These are phyloP conservation scores for Coptodon bakossiorum DNA, from an alignment of 2,113 vertebrate genomes.

Conservation along the genomic window DNA sequence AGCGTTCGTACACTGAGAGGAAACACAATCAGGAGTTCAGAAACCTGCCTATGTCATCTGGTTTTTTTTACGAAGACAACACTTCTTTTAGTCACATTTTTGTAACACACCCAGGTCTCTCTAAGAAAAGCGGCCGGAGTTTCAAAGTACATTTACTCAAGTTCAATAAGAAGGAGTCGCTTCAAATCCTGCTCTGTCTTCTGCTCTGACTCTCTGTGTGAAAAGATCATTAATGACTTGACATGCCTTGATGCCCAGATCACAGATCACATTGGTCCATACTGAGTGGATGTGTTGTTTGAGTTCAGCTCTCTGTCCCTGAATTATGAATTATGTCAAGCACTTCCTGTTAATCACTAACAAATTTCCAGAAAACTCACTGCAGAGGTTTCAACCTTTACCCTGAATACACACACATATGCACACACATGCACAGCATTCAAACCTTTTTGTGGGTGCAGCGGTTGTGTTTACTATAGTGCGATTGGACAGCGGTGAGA, in stretches of 20 bases:
- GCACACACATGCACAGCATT: neutral
- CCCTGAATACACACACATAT: neutral
- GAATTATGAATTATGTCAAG: neutral
- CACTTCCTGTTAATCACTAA: neutral
- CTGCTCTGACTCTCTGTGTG: neutral
- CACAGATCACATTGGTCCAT: neutral
- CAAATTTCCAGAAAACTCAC: neutral
- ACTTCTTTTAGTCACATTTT: neutral
- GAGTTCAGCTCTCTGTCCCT: neutral
- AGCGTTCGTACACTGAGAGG: conserved; percentile 17
- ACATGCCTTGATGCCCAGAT: neutral
- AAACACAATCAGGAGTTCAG: neutral
- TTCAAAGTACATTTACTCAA: neutral
- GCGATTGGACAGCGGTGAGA: conserved; percentile 38
- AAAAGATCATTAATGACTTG: neutral
- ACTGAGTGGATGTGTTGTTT: neutral
- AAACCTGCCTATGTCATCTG: neutral
- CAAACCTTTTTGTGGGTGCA: conserved; percentile 56
- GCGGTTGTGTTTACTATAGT: conserved; percentile 39
- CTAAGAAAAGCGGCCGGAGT: neutral
- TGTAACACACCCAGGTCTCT: neutral
- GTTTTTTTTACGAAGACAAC: neutral
- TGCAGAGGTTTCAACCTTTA: neutral
- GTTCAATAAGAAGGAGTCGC: neutral
- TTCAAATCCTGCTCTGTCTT: neutral